Evolutionary conservation across 2,888 invertebrate species (phyloP).

Genomic region (Aspidiotus rigidus): DNA sequence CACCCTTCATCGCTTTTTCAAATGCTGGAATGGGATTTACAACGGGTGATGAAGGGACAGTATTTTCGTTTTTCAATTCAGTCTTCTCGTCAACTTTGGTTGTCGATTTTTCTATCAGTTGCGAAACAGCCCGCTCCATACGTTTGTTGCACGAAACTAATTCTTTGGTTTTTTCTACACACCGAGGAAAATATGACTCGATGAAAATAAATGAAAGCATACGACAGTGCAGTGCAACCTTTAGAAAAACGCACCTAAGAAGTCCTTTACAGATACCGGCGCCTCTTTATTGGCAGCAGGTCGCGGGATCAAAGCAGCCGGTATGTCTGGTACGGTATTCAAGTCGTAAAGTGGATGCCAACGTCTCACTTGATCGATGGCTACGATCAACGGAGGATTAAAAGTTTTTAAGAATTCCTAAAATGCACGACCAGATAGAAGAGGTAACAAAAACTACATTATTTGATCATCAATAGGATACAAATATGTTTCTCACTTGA

Average conservation of each 20-base stretch:
- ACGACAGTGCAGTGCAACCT: neutral
- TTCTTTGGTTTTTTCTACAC: conserved; percentile 57
- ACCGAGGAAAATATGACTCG: conserved; percentile 35
- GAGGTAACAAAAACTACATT: too few relatives aligned
- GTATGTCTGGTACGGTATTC: conserved; percentile 70
- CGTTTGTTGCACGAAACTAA: conserved; percentile 68
- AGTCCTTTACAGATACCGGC: conserved; percentile 65
- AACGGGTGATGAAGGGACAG: neutral
- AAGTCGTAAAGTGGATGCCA: conserved; percentile 91
- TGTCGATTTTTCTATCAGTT: conserved; percentile 38
- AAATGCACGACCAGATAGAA: conserved; percentile 21
- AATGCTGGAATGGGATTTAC: conserved; percentile 39
- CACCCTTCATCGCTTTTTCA: conserved; percentile 62
- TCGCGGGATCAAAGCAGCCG: conserved; percentile 54
- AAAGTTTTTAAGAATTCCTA: conserved; percentile 60
- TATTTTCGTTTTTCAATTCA: conserved; percentile 38
- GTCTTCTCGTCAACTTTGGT: conserved; percentile 30
- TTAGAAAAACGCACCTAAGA: conserved; percentile 47
- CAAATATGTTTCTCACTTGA: conserved; percentile 33
- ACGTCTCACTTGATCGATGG: conserved; percentile 63
- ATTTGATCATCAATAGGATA: too few relatives aligned
- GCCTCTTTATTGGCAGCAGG: conserved; percentile 59
- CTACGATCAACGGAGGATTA: conserved; percentile 66
- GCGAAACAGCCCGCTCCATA: conserved; percentile 66
- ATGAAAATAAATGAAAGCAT: neutral